Base-by-base conservation (phyloP, 2,888 invertebrate species). In the Omphaloscelis lunosa region DNA sequence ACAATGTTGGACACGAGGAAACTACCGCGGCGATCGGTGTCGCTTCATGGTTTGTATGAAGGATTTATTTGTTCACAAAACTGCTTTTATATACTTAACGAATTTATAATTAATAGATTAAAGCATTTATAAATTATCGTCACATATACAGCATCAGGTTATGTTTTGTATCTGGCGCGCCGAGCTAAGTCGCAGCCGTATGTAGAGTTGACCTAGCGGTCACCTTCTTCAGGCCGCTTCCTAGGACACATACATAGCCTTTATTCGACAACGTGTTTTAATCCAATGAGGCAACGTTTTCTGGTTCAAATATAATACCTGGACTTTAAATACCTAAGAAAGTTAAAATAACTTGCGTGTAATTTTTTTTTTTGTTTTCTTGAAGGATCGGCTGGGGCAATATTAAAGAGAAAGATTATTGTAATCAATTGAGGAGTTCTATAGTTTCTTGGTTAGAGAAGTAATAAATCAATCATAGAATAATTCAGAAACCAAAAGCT, bases 1-100 rank as follows among this genome's bases (percentile, higher is more conserved):
- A 94, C 88, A 89, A 96, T 96, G 96, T 93, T 96, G 94, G 95
- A 96, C 89, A 94, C 92, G 88, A 93, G 95, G 92, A 96, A 94
- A 91, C 91, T 95, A 91, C 94, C 95, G 90, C 93, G 95, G 88
- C 95, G 96, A 82, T 95, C 95, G 77, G 91, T 95, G 91, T 96
- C 96, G 85, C 93, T 96, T 88, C 93, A 95, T 86, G 96, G 96
- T 96, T 92, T 88, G 96, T 96, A 93, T 89, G 45, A 73, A 73
- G 53, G 68, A 69, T 77, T 82, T 79, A 75, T 83, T 80, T 80
- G 68, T 79, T 78, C 72, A 83, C 66, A 77, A 62, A 80, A 79
- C 77, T 82, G 83, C 53, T 77, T 69, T 61, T 74, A 68, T 80
- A 62, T n/a, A 51, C 0, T 48, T 29, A 67, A 23, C 8, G 6